Percentiles rank a stretch among this genome's conserved stretches.
These are phyloP conservation scores for Eumeta japonica DNA, from an alignment of 1,140 invertebrate species.

Conservation along the genomic window DNA sequence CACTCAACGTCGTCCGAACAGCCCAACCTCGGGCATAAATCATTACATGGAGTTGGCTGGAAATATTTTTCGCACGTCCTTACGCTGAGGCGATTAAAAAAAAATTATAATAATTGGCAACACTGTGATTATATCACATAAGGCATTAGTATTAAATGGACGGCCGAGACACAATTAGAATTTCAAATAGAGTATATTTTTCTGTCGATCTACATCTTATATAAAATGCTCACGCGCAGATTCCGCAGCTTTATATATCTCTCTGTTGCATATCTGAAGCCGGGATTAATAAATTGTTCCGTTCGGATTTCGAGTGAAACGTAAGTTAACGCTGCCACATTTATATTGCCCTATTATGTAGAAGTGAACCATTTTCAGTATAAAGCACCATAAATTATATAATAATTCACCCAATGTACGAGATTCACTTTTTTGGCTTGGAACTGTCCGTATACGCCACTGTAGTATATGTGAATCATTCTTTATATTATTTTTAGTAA, in stretches of 20 bases:
- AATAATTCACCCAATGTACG: too few relatives aligned
- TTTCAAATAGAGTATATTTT: constrained; percentile 52
- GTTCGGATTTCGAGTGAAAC: constrained; percentile 17
- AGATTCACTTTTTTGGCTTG: too few relatives aligned
- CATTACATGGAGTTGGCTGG: constrained; percentile 30
- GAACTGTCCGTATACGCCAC: too few relatives aligned
- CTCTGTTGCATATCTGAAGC: constrained; percentile 33
- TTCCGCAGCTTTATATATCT: constrained; percentile 26
- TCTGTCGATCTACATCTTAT: constrained; percentile 56
- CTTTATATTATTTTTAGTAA: too few relatives aligned
- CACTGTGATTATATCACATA: constrained; percentile 48
- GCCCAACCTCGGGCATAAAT: constrained; percentile 46
- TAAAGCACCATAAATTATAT: too few relatives aligned
- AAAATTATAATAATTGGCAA: constrained; percentile 56
- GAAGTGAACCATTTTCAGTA: too few relatives aligned
- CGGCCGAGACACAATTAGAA: constrained; percentile 44
- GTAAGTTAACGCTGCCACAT: constrained; percentile 12
- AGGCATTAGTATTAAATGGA: too few relatives aligned
- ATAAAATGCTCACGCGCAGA: constrained; percentile 22
- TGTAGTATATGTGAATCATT: too few relatives aligned
- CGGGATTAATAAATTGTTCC: constrained; percentile 23
- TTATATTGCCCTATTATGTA: constrained; percentile 1
- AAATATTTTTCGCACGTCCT: constrained; percentile 54
- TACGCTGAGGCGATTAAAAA: constrained; percentile 46
- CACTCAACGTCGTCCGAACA: too few relatives aligned